A percentile compares a stretch with the other conserved stretches of the same genome.
Evolutionary conservation across 1,140 invertebrate genomes (phyloP).

Genomic region (Pentalonia nigronervosa): DNA sequence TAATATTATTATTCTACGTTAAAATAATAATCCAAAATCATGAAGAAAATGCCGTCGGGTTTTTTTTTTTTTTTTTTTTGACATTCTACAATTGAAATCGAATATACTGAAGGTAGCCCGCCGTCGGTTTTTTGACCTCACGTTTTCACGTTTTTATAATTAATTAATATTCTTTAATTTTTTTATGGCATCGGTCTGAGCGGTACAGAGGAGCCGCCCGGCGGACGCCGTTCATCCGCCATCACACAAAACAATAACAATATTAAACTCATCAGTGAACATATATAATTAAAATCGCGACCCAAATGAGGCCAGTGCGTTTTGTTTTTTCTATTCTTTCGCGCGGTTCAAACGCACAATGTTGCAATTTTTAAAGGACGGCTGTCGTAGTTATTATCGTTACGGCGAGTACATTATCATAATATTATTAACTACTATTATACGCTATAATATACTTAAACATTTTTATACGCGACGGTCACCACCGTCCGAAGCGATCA

Average conservation of each 20-base stretch:
- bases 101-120: background rate
- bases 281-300: background rate
- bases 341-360: background rate
- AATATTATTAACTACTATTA: background rate
- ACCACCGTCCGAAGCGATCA: background rate
- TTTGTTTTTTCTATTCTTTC: background rate
- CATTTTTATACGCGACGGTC: background rate
- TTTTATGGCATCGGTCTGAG: background rate
- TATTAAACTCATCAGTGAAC: background rate
- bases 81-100: background rate
- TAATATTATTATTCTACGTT: background rate
- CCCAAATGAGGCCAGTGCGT: background rate
- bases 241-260: background rate
- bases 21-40: background rate
- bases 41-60: background rate
- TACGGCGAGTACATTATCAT: background rate
- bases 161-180: constrained; percentile 13
- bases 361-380: background rate
- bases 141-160: background rate
- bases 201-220: background rate
- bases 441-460: background rate
- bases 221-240: background rate
- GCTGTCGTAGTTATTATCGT: background rate
- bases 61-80: background rate
- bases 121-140: background rate